Base-by-base conservation (phyloP, 2,888 invertebrate species). In the Zootermopsis nevadensis region DNA sequence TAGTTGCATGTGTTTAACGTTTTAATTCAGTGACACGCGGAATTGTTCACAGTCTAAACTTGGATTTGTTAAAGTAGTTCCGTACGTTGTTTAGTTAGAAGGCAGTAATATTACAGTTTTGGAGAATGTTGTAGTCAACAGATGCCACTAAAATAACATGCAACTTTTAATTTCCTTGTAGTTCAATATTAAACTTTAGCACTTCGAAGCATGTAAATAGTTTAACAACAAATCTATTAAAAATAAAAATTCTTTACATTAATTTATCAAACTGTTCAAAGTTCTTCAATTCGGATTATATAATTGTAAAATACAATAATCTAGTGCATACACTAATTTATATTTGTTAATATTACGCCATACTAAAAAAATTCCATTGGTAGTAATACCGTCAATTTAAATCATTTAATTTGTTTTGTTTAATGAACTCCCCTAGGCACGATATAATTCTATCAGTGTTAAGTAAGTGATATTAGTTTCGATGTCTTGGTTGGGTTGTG, bases 371-470 rank as follows among this genome's bases (percentile, higher is more conserved):
- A 60, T 4, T 48, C 15, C 19, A 19, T 4, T 0, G 15, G 15
- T 48, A 22, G 15, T 60, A 27, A 27, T 12, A 27, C n/a, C 12
- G 6, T 27, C n/a, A 60, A 60, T 60, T 7, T 10, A 60, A 60
- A 27, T 7, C n/a, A 10, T 60, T 60, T 0, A 60, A 60, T 60
- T 60, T 60, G 12, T 12, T 60, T 33, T 69, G 10, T 69, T 69
- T 27, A n/a, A n/a, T n/a, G n/a, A 30, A 66, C 30, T 69, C 27
- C 33, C 33, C 33, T 69, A 69, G 69, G 69, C 69, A 69, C 69
- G 31, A 69, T 15, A 33, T 69, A 33, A 69, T 31, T 69, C 4
- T 6, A 27, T 27, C n/a, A 60, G 15, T 69, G 24, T 69, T 66
- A 27, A n/a, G 15, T 48, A 48, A 48, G 19, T 48, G 19, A 48